Evolutionary conservation across 2,888 invertebrate species (phyloP).

Genomic region (Rotaria socialis): DNA sequence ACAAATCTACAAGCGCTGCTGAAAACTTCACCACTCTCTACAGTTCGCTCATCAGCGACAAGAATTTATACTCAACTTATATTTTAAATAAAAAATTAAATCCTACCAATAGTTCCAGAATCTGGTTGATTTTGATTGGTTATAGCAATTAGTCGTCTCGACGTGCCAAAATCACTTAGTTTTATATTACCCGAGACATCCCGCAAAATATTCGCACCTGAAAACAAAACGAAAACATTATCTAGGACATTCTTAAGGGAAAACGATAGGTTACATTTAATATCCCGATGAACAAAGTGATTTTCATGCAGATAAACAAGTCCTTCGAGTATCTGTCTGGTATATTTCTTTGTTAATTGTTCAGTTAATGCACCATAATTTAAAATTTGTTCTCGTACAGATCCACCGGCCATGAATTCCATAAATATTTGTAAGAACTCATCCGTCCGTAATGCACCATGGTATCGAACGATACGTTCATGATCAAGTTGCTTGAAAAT

Average conservation of each 20-base stretch:
- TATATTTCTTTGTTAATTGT: constrained; percentile 57
- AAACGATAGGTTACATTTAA: constrained; percentile 55
- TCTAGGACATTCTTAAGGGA: not conserved
- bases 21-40: too few relatives aligned
- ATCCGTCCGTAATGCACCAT: constrained; percentile 56
- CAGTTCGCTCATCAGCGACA: too few relatives aligned
- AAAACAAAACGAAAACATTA: constrained; percentile 4
- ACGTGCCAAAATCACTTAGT: constrained; percentile 62
- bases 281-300: constrained; percentile 61
- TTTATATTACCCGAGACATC: constrained; percentile 61
- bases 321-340: constrained; percentile 60
- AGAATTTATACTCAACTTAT: too few relatives aligned
- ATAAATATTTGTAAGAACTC: constrained; percentile 60
- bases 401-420: constrained; percentile 62
- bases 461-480: constrained; percentile 60
- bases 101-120: constrained; percentile 8
- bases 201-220: constrained; percentile 61
- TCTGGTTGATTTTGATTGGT: constrained; percentile 48
- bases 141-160: constrained; percentile 59
- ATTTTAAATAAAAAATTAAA: not conserved
- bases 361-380: constrained; percentile 59
- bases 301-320: constrained; percentile 60
- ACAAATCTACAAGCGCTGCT: too few relatives aligned
- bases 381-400: constrained; percentile 59
- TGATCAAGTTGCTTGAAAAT: constrained; percentile 59